phyloP scores from a whole-genome alignment of 1,140 invertebrate genomes.

The Cydia amplana region DNA sequence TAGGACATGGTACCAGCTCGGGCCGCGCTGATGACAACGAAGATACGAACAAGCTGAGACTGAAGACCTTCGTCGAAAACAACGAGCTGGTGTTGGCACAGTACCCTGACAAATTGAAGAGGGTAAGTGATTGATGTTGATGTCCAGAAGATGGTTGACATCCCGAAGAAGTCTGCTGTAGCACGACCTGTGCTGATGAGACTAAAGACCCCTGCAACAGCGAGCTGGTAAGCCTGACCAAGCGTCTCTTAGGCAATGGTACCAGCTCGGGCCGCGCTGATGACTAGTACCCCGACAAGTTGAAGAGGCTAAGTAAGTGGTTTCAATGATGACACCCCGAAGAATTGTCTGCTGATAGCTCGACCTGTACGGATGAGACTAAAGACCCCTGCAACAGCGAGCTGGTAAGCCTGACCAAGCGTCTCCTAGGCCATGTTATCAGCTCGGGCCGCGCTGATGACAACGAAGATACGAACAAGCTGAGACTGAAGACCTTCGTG shows the following conservation, averaged over 20 bases:
- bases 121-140: too few species aligned
- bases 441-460: constrained; percentile 97
- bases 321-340: too few species aligned
- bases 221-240: constrained; percentile 86
- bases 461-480: constrained; percentile 97
- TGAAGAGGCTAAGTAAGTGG: constrained; percentile 88
- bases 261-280: constrained; percentile 95
- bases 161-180: background rate
- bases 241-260: constrained; percentile 91
- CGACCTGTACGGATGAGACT: too few species aligned
- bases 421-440: constrained; percentile 91
- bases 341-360: background rate
- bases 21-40: constrained; percentile 98
- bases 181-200: too few species aligned
- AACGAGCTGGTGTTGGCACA: constrained; percentile 94
- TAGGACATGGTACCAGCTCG: constrained; percentile 92
- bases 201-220: too few species aligned
- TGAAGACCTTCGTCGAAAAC: constrained; percentile 95
- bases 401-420: constrained; percentile 87
- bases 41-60: constrained; percentile 95
- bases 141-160: background rate
- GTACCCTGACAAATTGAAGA: constrained; percentile 90
- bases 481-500: constrained; percentile 95
- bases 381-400: too few species aligned
- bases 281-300: constrained; percentile 94